These are phyloP conservation scores for Tolypeutes matacus DNA, from an alignment of 2,797 vertebrate species.

Conservation along the genomic window DNA sequence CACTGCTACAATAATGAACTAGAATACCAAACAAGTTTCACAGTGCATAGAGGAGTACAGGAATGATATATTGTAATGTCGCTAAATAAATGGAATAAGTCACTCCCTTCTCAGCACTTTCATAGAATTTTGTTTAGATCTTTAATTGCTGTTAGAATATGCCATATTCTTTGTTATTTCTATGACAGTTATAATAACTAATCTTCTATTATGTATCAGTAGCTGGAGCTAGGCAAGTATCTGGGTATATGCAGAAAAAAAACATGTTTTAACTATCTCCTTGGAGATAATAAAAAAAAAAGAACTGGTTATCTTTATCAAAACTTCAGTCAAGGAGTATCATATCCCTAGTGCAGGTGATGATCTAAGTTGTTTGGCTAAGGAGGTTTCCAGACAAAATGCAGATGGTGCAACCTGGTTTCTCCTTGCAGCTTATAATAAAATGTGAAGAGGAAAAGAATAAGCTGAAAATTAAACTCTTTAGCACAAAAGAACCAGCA, in stretches of 20 bases:
- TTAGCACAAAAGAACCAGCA: too few relatives aligned
- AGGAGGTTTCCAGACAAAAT: too few relatives aligned
- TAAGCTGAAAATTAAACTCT: too few relatives aligned
- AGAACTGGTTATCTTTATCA: constrained; percentile 59
- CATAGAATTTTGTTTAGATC: neutral
- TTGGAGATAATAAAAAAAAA: constrained; percentile 35
- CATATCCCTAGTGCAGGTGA: neutral
- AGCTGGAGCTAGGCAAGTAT: neutral
- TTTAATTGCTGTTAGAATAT: constrained; percentile 31
- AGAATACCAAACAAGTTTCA: neutral
- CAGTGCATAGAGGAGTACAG: neutral
- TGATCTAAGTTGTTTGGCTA: too few relatives aligned
- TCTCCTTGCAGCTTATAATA: too few relatives aligned
- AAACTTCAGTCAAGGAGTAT: constrained; percentile 62
- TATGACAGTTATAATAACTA: neutral
- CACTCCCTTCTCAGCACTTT: neutral
- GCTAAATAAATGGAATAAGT: neutral
- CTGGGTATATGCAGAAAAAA: neutral
- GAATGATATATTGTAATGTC: neutral
- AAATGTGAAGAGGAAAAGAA: too few relatives aligned
- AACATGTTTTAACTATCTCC: neutral
- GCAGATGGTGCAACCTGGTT: too few relatives aligned
- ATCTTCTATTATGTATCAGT: constrained; percentile 1
- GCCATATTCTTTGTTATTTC: neutral
- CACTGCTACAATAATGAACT: neutral